Evolutionary conservation across 2,888 invertebrate genomes (phyloP), one percentile per base, ranked within the genome.

Genomic region (Caenorhabditis sp.): DNA sequence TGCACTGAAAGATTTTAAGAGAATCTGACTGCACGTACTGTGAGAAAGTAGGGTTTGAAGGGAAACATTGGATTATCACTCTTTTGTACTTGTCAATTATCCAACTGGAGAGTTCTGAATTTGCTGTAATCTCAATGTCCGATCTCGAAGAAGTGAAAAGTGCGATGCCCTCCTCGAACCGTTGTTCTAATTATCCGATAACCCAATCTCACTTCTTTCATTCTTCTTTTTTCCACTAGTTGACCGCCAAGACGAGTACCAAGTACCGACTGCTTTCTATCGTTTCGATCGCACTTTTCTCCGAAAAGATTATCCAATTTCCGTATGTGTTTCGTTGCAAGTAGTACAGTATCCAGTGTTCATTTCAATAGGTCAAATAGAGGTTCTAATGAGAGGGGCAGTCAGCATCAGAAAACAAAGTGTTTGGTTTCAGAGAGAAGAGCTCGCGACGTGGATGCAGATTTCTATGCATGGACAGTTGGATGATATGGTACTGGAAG

Each of bases 391-490:
- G 63, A 70, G 59, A 41, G 31, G 54, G 26, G 35, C 24, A 61
- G 61, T 8, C 41, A 22, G n/a, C 63, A 70, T 79, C 79, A 79
- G 58, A 24, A 72, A 79, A 47, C 63, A 79, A 22, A 38, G 16
- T 8, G 31, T 54, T 41, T 61, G 35, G 28, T 73, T 87, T 56
- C 85, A 88, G 88, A 87, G 85, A 68, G 86, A 86, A n/a, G 79
- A 87, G 44, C 76, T 88, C 8, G 85, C 88, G 2, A 81, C 82
- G 19, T 88, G 88, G 88, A 82, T 88, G 83, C 81, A 86, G 61
- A 73, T 81, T 19, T 86, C 85, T 6, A 61, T 87, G 26, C 68
- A 66, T 35, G 83, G 77, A 22, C 68, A 66, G 14, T 74, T 82
- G 19, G 87, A 85, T 14, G 85, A 85, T 10, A 80, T 80, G 6